Base-by-base conservation (phyloP, 2,797 vertebrate species). In the Coendou prehensilis region DNA sequence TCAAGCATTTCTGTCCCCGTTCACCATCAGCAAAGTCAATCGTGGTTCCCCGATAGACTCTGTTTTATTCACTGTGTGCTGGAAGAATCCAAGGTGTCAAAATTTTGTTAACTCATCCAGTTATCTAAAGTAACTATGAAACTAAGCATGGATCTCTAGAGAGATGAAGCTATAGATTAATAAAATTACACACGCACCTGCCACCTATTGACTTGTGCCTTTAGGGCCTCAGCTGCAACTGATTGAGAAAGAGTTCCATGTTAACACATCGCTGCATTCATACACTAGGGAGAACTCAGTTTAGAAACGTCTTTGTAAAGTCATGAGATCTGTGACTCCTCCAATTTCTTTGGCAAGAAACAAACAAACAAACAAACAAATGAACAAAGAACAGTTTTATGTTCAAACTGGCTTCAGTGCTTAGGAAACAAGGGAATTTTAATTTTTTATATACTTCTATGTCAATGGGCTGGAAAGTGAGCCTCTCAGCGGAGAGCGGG, bases 271-370 rank as follows among this genome's bases (percentile, higher is more conserved):
- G 50, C 41, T 41, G n/a, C 6, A 22, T 84, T 87, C 69, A 28
- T 23, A 85, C 2, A 59, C 7, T 23, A 84, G 87, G 91, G n/a
- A 80, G 1, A 88, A 67, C 13, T 52, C 73, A 52, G 17, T 37
- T 83, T 91, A 57, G 92, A 95, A 91, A 64, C n/a, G 30, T 84
- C 78, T 95, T 94, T 93, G 78, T 63, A 85, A 93, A 96, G 63
- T 26, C 56, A 79, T 95, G 73, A 81, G 37, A 92, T 73, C 81
- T 64, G 37, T 59, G n/a, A 56, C 45, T 67, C 33, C 45, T 61
- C 28, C 57, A 10, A 41, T 76, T 79, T 83, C 54, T 71, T 80
- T 86, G 56, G 37, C 33, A 61, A 47, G 22, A 83, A 54, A 33
- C 7, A 17, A 56, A 52, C 45, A 33, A 56, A 73, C 2, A 41